Percentiles rank a stretch among this genome's conserved stretches.
These are phyloP conservation scores for Phragmatobia fuliginosa DNA, from an alignment of 2,888 invertebrate genomes.

Conservation along the genomic window DNA sequence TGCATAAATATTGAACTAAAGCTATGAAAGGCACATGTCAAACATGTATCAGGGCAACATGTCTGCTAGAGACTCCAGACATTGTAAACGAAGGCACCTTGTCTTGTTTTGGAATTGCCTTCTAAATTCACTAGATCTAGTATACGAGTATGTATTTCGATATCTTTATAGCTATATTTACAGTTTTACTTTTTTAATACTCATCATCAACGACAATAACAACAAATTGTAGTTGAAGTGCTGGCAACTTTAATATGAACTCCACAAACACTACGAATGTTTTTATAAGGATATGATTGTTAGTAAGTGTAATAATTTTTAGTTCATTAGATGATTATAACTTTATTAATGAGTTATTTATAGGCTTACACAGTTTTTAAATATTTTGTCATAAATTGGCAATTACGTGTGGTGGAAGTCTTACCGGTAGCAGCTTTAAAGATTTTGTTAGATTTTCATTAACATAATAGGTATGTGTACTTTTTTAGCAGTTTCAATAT, in stretches of 20 bases:
- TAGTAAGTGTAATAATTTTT: too few relatives aligned
- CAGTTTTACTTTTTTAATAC: not conserved
- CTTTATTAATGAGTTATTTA: not conserved
- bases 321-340: not conserved
- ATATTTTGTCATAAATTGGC: too few relatives aligned
- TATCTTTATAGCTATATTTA: conserved; percentile 31
- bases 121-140: conserved; percentile 38
- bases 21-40: conserved; percentile 47
- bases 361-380: not conserved
- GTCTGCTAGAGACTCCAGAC: conserved; percentile 37
- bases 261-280: too few relatives aligned
- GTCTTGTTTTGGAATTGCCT: conserved; percentile 41
- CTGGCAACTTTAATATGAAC: too few relatives aligned
- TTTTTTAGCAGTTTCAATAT: not conserved
- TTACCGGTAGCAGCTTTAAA: not conserved
- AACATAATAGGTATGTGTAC: not conserved
- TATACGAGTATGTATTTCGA: conserved; percentile 40
- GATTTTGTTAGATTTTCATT: not conserved
- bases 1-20: conserved; percentile 26
- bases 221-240: too few relatives aligned
- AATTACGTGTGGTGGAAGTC: too few relatives aligned
- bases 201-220: too few relatives aligned
- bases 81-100: conserved; percentile 47
- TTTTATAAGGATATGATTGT: too few relatives aligned
- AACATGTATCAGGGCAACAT: conserved; percentile 41